These are phyloP conservation scores for Ecdyonurus torrentis DNA, from an alignment of 2,888 invertebrate species.

Conservation along the genomic window DNA sequence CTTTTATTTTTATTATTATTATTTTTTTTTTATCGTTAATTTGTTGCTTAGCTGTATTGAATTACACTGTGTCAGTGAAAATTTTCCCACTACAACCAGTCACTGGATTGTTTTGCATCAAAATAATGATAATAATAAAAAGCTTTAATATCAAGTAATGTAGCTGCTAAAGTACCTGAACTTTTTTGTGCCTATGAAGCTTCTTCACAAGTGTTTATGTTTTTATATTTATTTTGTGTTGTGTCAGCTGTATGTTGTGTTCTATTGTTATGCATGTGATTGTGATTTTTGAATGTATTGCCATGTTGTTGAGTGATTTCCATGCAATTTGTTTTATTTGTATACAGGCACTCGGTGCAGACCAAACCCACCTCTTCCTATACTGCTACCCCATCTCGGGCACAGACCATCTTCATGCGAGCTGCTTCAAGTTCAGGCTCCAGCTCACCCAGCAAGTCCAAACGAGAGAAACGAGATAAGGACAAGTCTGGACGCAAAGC, in stretches of 20 bases:
- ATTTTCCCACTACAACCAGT: too few relatives aligned
- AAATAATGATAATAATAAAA: too few relatives aligned
- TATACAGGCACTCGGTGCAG: slow-evolving; percentile 5
- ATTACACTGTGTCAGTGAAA: too few relatives aligned
- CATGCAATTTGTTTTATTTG: background rate
- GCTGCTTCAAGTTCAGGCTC: slow-evolving; percentile 1
- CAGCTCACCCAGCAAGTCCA: slow-evolving; percentile 1
- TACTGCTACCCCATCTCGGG: background rate
- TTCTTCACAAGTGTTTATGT: too few relatives aligned
- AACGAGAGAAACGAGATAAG: slow-evolving; percentile 15
- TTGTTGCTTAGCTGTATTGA: too few relatives aligned
- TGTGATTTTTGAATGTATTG: background rate
- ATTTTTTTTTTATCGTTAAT: too few relatives aligned
- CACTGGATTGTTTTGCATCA: too few relatives aligned
- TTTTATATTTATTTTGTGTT: too few relatives aligned
- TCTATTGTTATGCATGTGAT: background rate
- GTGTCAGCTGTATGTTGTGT: background rate
- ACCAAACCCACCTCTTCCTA: background rate
- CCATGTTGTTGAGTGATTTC: background rate
- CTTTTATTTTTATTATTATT: too few relatives aligned
- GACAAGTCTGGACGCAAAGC: slow-evolving; percentile 26
- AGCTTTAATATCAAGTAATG: too few relatives aligned
- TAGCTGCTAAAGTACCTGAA: too few relatives aligned
- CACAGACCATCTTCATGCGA: background rate
- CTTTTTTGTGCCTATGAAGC: too few relatives aligned